Conservation (phyloP, 2,113 vertebrate genomes). For the Collichthys lucidus region DNA sequence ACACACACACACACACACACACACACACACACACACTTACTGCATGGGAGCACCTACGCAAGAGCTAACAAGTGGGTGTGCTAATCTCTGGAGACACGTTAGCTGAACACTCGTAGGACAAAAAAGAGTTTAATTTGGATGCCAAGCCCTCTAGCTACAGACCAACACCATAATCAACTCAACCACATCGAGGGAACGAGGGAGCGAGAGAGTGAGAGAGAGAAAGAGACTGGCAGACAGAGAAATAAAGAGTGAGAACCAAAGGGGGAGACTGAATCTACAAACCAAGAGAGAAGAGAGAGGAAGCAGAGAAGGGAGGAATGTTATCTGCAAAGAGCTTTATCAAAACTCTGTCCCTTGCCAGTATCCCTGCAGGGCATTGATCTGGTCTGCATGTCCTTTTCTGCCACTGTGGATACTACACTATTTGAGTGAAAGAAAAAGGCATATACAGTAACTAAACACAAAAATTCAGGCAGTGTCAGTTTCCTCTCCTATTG, state of each 20-base stretch:
- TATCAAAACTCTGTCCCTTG: slow-evolving; percentile 54
- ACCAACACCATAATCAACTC: slow-evolving; percentile 79
- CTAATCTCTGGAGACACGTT: slow-evolving; percentile 67
- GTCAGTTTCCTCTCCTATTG: background rate
- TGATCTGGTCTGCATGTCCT: slow-evolving; percentile 48
- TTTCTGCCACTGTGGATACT: slow-evolving; percentile 20
- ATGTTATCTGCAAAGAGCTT: slow-evolving; percentile 62
- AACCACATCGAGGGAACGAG: slow-evolving; percentile 56
- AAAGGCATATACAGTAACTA: background rate
- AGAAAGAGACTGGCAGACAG: slow-evolving; percentile 38
- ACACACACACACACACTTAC: background rate
- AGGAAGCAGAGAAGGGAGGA: slow-evolving; percentile 54
- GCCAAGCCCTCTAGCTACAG: slow-evolving; percentile 77
- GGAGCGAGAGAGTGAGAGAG: background rate
- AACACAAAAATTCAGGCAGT: background rate
- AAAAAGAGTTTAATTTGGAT: slow-evolving; percentile 79
- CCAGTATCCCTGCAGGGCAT: slow-evolving; percentile 58
- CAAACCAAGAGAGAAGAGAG: slow-evolving; percentile 26
- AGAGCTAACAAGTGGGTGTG: slow-evolving; percentile 63
- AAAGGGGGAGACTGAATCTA: slow-evolving; percentile 41
- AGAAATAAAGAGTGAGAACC: slow-evolving; percentile 47
- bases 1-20: slow-evolving; percentile 10
- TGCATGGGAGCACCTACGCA: slow-evolving; percentile 45
- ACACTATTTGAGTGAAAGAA: slow-evolving; percentile 3
- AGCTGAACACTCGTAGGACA: slow-evolving; percentile 62